A percentile compares a stretch with the other conserved stretches of the same genome.
These are phyloP conservation scores for Anoplophora glabripennis DNA, from an alignment of 1,140 invertebrate species.

Conservation along the genomic window DNA sequence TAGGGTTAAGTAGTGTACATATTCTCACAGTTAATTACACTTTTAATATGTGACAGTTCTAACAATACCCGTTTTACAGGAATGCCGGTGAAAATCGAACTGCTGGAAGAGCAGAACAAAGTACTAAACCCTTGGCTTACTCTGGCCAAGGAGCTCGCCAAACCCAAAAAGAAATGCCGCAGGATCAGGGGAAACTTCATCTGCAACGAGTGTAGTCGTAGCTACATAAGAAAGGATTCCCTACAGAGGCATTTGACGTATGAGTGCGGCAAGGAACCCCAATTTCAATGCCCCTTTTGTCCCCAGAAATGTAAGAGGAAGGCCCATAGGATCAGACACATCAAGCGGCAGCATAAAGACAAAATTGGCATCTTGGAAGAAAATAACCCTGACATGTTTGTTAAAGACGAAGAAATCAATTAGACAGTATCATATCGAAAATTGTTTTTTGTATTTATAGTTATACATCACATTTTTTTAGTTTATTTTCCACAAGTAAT, in stretches of 20 bases:
- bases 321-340: conserved; percentile 21
- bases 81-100: conserved; percentile 35
- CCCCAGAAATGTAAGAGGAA: conserved; percentile 41
- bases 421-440: no score
- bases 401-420: neutral
- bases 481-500: no score
- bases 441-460: conserved; percentile 47
- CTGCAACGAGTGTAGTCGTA: conserved; percentile 10
- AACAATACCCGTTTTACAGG: no score
- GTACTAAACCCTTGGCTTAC: conserved; percentile 35
- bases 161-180: conserved; percentile 39
- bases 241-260: conserved; percentile 16
- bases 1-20: no score
- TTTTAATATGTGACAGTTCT: no score
- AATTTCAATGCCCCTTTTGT: conserved; percentile 77
- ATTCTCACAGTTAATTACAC: no score
- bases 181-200: conserved; percentile 52
- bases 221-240: conserved; percentile 9
- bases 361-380: conserved; percentile 50
- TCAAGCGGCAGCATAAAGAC: conserved; percentile 35
- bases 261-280: conserved; percentile 57
- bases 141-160: conserved; percentile 32
- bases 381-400: conserved; percentile 43
- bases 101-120: conserved; percentile 28
- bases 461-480: no score